Evolutionary conservation across 2,888 invertebrate species (phyloP).

Genomic region (Calameuta idolon): DNA sequence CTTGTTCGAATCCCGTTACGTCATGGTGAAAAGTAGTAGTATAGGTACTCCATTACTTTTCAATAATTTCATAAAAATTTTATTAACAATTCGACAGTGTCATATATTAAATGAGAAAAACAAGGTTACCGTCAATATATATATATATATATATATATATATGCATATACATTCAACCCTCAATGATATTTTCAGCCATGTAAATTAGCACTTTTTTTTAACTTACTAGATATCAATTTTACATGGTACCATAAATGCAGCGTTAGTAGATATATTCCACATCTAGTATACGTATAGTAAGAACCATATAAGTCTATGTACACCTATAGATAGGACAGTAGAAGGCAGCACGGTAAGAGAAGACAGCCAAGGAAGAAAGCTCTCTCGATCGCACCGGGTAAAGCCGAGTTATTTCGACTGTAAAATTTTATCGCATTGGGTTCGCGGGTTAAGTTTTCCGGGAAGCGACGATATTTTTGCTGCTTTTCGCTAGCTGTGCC

Average conservation of each 20-base stretch:
- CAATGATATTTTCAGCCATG: background rate
- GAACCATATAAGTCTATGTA: background rate
- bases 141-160: background rate
- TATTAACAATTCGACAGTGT: background rate
- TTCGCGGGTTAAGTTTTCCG: constrained; percentile 49
- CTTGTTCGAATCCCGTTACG: constrained; percentile 35
- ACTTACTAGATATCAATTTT: background rate
- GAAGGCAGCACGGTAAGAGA: constrained; percentile 6
- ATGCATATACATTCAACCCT: background rate
- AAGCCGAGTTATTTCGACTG: constrained; percentile 43
- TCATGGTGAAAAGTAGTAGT: background rate
- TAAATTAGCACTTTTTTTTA: background rate
- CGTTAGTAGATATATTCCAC: background rate
- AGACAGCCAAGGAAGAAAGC: constrained; percentile 15
- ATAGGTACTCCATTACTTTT: background rate
- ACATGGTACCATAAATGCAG: background rate
- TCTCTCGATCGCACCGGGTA: background rate
- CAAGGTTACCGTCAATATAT: background rate
- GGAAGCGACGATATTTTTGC: constrained; percentile 53
- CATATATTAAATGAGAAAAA: background rate
- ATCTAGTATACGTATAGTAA: background rate
- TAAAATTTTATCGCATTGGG: constrained; percentile 55
- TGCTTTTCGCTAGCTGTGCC: constrained; percentile 30
- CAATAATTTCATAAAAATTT: background rate
- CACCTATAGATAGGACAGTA: background rate